phyloP scores from a whole-genome alignment of 2,113 vertebrate species.

The Pao palembangensis region DNA sequence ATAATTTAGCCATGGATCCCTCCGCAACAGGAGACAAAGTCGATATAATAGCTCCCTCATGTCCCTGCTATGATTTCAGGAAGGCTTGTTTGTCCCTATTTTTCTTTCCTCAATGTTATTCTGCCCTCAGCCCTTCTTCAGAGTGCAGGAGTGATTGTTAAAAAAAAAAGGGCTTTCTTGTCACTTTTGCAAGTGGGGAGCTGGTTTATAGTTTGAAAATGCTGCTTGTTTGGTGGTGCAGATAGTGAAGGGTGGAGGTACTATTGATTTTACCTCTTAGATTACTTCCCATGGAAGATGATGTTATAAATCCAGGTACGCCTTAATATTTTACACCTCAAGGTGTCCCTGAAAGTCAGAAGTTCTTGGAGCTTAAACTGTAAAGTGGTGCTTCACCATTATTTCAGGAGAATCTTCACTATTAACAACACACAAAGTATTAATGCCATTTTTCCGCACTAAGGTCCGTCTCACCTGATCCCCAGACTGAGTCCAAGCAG shows the following conservation, averaged over 20 bases:
- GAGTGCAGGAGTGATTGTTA: constrained; percentile 25
- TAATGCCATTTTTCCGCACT: no score
- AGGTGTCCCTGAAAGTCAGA: constrained; percentile 45
- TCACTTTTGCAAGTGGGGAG: constrained; percentile 47
- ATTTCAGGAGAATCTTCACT: no score
- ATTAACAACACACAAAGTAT: no score
- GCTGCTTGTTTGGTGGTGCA: not conserved
- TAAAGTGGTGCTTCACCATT: no score
- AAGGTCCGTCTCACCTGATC: no score
- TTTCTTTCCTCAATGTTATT: constrained; percentile 34
- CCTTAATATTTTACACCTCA: constrained; percentile 60
- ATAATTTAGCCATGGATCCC: constrained; percentile 21
- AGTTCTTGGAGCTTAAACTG: no score
- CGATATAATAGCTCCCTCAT: constrained; percentile 26
- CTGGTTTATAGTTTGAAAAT: constrained; percentile 55
- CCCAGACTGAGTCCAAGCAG: no score
- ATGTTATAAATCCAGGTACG: constrained; percentile 57
- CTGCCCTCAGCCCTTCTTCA: constrained; percentile 25
- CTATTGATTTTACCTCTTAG: constrained; percentile 59
- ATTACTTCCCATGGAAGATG: constrained; percentile 53
- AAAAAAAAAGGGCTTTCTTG: constrained; percentile 57
- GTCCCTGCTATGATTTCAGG: constrained; percentile 33
- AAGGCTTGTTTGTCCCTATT: constrained; percentile 22
- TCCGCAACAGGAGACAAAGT: constrained; percentile 20
- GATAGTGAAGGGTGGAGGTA: not conserved